Evolutionary conservation across 1,140 invertebrate species (phyloP), one percentile per base, ranked within the genome.

Genomic region (Atta cephalotes): DNA sequence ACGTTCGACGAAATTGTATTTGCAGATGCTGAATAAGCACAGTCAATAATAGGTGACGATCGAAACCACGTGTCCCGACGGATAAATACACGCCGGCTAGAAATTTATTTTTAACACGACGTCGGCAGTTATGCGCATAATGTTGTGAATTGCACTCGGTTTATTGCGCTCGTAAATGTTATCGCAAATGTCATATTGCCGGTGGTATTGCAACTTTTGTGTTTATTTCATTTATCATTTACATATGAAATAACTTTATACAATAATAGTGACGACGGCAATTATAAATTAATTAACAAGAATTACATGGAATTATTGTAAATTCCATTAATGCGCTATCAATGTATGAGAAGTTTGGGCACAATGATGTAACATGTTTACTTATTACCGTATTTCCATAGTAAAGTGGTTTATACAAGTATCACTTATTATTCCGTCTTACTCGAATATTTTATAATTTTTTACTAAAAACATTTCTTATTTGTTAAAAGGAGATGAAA

Each of bases 41-140:
- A 62, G 56, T 84, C 56, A 84, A 84, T 84, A 45, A 84, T 60
- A 45, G 25, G 56, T 76, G 80, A 76, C 56, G 80, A 84, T 82
- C 58, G 28, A 28, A 21, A 51, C 21, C 65, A 53, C 77, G 49
- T 79, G 68, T 78, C 71, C 18, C 35, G 14, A 16, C 35, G 51
- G 18, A 71, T 65, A 35, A 68, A 87, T 76, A 60, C 60, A 58
- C n/a, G 56, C 56, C 56, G 70, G 56, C 14, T 31, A 84, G 18
- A 71, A 84, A 68, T 84, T 84, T 84, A 84, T 84, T 84, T 74
- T 72, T 63, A 84, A 76, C 70, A 21, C 65, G 39, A 74, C 39
- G 70, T 28, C 35, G 18, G 56, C 56, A 84, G 80, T 84, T 84
- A 49, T 7, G 56, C 80, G 70, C 14, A 25, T 82, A 76, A 76